Base-by-base conservation (phyloP, 2,113 vertebrate genomes). In the Antechinus flavipes region DNA sequence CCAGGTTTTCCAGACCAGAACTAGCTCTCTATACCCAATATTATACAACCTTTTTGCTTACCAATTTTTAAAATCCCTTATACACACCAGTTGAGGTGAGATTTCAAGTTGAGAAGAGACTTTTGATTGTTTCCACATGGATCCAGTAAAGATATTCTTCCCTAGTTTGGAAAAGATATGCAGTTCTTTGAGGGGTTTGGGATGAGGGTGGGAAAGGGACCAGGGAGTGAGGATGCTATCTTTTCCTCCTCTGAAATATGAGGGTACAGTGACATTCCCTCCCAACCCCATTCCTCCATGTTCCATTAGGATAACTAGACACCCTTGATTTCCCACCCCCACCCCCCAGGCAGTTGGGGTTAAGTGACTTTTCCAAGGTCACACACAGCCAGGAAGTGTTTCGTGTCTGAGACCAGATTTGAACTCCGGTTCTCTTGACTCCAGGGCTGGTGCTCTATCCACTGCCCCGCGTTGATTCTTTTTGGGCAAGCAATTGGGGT, bases 71-170 rank as follows among this genome's bases (percentile, higher is more conserved):
- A 42, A 94, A 96, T 96, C 95, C 50, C 92, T 42, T 93, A 94
- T 91, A 89, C 46, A 0, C 91, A 96, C 42, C 2, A 92, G 54
- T 90, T 97, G 97, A 95, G 89, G 58, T 93, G 89, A 9, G 16
- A 95, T 93, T 95, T 92, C 0, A 35, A 93, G 91, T 55, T 54
- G 95, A 94, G 90, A 96, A 93, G 95, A 49, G 92, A 61, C 93
- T 89, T 96, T 95, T 35, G 7, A 52, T 58, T 92, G 76, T 97
- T 96, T 94, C 96, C 6, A 55, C 84, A 94, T 93, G 93, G 91
- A 94, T 90, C 93, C 58, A 96, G 95, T 92, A 42, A 84, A 42
- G 19, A 84, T 84, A 23, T 76, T 76, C 61, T 76, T 76, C 61
- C 35, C 61, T n/a, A n/a, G 35, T 22, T 22, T 42, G n/a, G 7